phyloP scores from a whole-genome alignment of 2,888 invertebrate species.

The Mongoloraphidia duomilia region DNA sequence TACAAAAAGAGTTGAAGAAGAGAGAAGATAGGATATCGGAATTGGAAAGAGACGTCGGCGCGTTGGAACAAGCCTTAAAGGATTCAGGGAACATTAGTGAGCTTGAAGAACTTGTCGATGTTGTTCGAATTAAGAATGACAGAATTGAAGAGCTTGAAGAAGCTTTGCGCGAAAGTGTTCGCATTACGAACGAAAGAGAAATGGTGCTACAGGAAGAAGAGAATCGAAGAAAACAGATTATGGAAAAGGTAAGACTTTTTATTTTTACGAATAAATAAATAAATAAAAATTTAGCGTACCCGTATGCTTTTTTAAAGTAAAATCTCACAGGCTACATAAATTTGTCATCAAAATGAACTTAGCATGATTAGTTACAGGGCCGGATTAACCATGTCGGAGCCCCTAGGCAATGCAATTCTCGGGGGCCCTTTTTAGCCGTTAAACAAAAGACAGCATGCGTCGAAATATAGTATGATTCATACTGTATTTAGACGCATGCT shows the following conservation, averaged over 20 bases:
- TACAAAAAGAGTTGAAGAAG: constrained; percentile 1
- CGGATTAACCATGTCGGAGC: too few species aligned
- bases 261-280: too few species aligned
- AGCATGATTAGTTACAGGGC: too few species aligned
- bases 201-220: constrained; percentile 50
- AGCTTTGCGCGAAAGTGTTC: constrained; percentile 66
- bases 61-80: constrained; percentile 36
- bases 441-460: too few species aligned
- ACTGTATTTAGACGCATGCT: too few species aligned
- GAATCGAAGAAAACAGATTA: constrained; percentile 42
- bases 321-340: too few species aligned
- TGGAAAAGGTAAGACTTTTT: constrained; percentile 43
- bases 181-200: constrained; percentile 54
- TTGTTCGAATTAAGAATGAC: constrained; percentile 44
- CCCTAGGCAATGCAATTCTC: too few species aligned
- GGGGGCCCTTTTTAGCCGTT: too few species aligned
- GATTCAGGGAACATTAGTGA: constrained; percentile 35
- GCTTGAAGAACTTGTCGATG: constrained; percentile 40
- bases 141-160: constrained; percentile 70
- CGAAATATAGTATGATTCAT: too few species aligned
- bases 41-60: constrained; percentile 37
- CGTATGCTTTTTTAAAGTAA: too few species aligned
- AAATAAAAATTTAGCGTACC: too few species aligned
- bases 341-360: too few species aligned
- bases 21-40: constrained; percentile 24